Evolutionary conservation across 1,140 invertebrate species (phyloP).

Genomic region (Sycophila sp.): DNA sequence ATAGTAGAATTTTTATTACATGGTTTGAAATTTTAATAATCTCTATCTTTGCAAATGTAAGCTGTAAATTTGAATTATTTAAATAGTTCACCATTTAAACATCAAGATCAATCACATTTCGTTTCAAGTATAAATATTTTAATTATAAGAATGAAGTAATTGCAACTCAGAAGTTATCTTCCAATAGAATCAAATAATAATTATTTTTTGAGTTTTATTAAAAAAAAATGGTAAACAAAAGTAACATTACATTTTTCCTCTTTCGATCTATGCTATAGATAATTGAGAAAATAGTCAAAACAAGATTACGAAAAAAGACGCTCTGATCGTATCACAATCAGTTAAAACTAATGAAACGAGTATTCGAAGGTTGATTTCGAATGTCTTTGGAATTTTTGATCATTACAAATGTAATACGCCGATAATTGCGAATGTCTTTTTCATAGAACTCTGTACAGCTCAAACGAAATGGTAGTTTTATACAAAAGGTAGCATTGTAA

Average conservation of each 20-base stretch:
- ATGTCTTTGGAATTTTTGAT: conserved; percentile 29
- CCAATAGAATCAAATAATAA: no score
- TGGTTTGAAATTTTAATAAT: no score
- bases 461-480: conserved; percentile 20
- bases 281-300: conserved; percentile 4
- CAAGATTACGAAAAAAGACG: not conserved
- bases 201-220: no score
- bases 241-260: no score
- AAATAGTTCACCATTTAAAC: conserved; percentile 12
- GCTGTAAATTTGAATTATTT: no score
- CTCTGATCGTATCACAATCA: conserved; percentile 15
- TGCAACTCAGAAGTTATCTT: no score
- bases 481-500: conserved; percentile 29
- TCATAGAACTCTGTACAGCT: conserved; percentile 32
- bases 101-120: not conserved
- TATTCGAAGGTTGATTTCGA: conserved; percentile 23
- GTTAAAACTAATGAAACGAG: conserved; percentile 9
- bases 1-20: no score
- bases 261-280: no score
- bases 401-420: conserved; percentile 7
- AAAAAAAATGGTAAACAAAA: no score
- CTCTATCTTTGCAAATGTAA: no score
- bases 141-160: not conserved
- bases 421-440: not conserved
- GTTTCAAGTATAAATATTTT: not conserved